These are phyloP conservation scores for Hydrotaea diabolus DNA, from an alignment of 2,888 invertebrate genomes.

Conservation along the genomic window DNA sequence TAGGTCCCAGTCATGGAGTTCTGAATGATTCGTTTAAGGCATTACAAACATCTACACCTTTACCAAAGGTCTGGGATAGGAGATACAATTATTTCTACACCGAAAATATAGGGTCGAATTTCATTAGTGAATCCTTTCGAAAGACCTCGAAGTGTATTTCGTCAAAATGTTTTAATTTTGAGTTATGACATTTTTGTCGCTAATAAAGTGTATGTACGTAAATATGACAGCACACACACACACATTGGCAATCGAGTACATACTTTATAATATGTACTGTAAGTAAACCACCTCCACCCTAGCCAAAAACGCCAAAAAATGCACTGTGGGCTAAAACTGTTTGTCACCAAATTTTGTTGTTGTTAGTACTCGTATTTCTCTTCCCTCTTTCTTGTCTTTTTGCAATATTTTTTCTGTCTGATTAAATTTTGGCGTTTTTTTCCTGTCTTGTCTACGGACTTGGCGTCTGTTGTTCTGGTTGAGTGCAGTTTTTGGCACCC, in stretches of 20 bases:
- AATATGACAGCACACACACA: neutral
- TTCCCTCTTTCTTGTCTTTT: slow-evolving; percentile 8
- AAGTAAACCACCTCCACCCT: neutral
- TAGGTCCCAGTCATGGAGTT: too few species aligned
- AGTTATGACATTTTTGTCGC: too few species aligned
- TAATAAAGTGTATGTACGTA: neutral
- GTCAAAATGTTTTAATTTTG: too few species aligned
- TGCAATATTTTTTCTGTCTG: neutral
- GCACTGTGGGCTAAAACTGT: neutral
- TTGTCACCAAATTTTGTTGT: slow-evolving; percentile 16
- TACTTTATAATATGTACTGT: neutral
- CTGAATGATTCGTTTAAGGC: too few species aligned
- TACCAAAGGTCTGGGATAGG: too few species aligned
- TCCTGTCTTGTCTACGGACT: neutral
- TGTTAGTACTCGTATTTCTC: neutral
- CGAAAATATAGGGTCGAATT: too few species aligned
- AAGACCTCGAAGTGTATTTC: too few species aligned
- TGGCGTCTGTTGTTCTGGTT: slow-evolving; percentile 57
- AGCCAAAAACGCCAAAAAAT: neutral
- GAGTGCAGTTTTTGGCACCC: slow-evolving; percentile 58
- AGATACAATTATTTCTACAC: too few species aligned
- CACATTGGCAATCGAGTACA: neutral
- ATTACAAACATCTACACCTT: too few species aligned
- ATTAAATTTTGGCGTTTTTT: neutral
- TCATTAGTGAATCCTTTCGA: too few species aligned